phyloP scores from a whole-genome alignment of 2,113 vertebrate genomes.

The Sinocyclocheilus anshuiensis region DNA sequence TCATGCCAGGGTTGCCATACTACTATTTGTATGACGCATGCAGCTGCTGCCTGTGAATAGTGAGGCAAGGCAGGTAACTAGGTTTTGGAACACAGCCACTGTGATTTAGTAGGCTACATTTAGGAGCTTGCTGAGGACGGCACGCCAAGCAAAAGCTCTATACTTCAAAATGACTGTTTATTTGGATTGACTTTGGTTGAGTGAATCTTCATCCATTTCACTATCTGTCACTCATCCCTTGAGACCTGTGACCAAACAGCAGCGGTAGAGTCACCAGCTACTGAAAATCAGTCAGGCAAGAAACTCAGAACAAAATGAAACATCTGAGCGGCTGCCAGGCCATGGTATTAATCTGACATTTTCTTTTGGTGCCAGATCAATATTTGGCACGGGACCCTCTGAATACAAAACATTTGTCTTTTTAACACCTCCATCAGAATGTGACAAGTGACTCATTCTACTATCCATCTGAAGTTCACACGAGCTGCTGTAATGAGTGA shows the following conservation, averaged over 20 bases:
- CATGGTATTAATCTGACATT: slow-evolving; percentile 40
- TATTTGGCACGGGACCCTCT: slow-evolving; percentile 35
- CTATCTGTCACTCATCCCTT: background rate
- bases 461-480: background rate
- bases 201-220: background rate
- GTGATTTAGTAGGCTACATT: background rate
- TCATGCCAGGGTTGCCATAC: too few relatives aligned
- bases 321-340: background rate
- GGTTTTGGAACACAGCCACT: background rate
- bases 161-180: background rate
- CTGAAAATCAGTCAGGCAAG: slow-evolving; percentile 38
- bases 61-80: background rate
- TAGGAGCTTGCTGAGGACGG: background rate
- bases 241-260: slow-evolving; percentile 8
- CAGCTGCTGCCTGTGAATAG: background rate
- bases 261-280: background rate
- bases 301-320: slow-evolving; percentile 22
- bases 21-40: background rate
- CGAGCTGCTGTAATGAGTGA: background rate
- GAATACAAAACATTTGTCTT: background rate
- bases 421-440: slow-evolving; percentile 9
- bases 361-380: slow-evolving; percentile 39
- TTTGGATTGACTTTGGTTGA: background rate
- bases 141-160: background rate
- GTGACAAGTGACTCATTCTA: background rate